A percentile compares a stretch with the other conserved stretches of the same genome.
Conservation (phyloP, 1,140 invertebrate species). For the Tigriopus japonicus region DNA sequence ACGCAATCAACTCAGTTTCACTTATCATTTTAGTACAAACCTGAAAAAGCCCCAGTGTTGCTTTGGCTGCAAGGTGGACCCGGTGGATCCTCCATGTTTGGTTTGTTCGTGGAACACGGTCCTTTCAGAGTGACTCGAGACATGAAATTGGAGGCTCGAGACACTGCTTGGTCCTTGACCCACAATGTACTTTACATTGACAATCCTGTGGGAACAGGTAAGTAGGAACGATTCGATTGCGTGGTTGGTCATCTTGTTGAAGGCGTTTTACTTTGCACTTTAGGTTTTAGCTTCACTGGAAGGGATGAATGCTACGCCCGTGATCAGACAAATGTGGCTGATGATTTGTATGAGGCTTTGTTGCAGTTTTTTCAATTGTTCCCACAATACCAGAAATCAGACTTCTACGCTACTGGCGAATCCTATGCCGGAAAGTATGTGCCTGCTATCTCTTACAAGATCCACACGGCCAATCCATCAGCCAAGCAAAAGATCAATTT, state of each 20-base stretch:
- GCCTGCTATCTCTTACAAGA: conserved; percentile 51
- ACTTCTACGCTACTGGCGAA: conserved; percentile 29
- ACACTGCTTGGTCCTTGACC: conserved; percentile 49
- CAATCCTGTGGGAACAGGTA: conserved; percentile 56
- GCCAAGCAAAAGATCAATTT: conserved; percentile 13
- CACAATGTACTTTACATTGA: conserved; percentile 65
- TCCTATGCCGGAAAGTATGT: conserved; percentile 41
- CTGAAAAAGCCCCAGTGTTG: conserved; percentile 41
- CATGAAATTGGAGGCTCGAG: conserved; percentile 35
- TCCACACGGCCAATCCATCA: conserved; percentile 41
- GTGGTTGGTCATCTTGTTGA: background rate
- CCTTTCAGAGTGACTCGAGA: conserved; percentile 43
- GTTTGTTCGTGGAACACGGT: conserved; percentile 61
- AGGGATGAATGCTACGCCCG: conserved; percentile 21
- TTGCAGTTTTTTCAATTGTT: conserved; percentile 28
- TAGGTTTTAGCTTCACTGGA: conserved; percentile 23
- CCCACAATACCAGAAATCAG: conserved; percentile 22
- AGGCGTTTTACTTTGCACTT: background rate
- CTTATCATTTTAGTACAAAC: conserved; percentile 19
- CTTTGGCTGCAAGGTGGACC: conserved; percentile 72
- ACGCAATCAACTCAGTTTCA: background rate
- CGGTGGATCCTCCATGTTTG: conserved; percentile 54
- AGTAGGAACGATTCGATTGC: conserved; percentile 16
- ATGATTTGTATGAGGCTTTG: conserved; percentile 28
- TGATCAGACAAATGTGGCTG: conserved; percentile 27